Percentiles rank a stretch among this genome's conserved stretches.
Evolutionary conservation across 2,888 invertebrate species (phyloP).

Genomic region (Zhengitettix transpicula): DNA sequence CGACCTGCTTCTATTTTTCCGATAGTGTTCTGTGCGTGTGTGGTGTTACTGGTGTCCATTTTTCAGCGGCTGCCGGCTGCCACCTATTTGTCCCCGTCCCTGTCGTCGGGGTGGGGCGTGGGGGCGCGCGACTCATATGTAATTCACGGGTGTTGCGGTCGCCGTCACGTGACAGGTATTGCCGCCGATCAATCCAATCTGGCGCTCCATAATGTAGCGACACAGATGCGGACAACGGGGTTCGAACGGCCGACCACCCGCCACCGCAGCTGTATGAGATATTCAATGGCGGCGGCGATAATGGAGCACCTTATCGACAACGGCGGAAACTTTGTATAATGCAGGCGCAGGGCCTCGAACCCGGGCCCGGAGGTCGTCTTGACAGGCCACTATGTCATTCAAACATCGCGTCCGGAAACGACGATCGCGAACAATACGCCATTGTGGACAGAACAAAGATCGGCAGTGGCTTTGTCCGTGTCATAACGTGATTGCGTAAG

Average conservation of each 20-base stretch:
- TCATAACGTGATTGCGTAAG: no score
- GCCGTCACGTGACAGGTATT: neutral
- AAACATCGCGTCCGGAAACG: no score
- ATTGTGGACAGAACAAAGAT: no score
- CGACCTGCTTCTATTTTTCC: no score
- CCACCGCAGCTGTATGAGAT: neutral
- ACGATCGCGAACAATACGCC: no score
- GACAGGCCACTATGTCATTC: neutral
- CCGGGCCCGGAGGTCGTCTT: neutral
- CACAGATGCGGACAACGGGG: neutral
- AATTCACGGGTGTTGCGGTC: neutral
- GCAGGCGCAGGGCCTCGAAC: neutral
- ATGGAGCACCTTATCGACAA: neutral
- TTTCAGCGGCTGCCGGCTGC: no score
- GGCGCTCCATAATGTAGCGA: neutral
- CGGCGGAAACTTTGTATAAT: neutral
- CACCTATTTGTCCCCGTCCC: no score
- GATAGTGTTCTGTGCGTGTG: no score
- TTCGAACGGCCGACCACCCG: no score
- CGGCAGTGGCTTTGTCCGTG: no score
- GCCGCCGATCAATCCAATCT: neutral
- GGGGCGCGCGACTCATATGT: neutral
- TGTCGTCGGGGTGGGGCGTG: no score
- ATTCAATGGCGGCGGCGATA: neutral
- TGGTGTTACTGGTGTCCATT: no score